Base-by-base conservation (phyloP, 2,797 vertebrate genomes). In the Pterois miles region DNA sequence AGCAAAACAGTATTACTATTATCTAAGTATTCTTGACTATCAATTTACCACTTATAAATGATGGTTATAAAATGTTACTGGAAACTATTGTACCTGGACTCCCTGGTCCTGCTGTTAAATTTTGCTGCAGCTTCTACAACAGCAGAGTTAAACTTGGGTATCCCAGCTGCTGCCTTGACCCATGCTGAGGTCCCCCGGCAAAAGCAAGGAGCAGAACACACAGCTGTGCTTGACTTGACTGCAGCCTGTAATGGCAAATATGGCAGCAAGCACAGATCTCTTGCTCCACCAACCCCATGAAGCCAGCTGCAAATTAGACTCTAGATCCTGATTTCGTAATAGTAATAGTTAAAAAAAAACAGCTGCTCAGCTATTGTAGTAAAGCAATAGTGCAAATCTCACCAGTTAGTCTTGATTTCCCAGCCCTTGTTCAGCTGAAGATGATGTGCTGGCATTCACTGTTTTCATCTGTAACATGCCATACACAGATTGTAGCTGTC, bases 211-310 rank as follows among this genome's bases (percentile, higher is more conserved):
- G 74, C 59, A 27, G 74, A 56, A 76, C 50, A 48, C 54, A 40
- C 18, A n/a, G 78, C 74, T 81, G 34, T 1, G 8, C 79, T 81
- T 60, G 75, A 81, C 29, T 82, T 43, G n/a, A n/a, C n/a, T n/a
- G n/a, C n/a, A n/a, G n/a, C n/a, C n/a, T n/a, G n/a, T n/a, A n/a
- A n/a, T n/a, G n/a, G n/a, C n/a, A n/a, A n/a, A n/a, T n/a, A n/a
- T n/a, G 27, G 60, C 76, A 80, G 76, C 66, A 67, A 62, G 62
- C 74, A 62, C 50, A 53, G n/a, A 65, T 57, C 38, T 22, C 33
- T 16, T 9, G 9, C 56, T 57, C 18, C 16, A 9, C 16, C 8
- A 63, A 3, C 23, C 46, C 59, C 14, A 65, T 48, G n/a, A 53
- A 67, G 29, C 27, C 29, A 29, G 23, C 25, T 14, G 69, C 20